A percentile compares a stretch with the other conserved stretches of the same genome.
phyloP scores from a whole-genome alignment of 2,888 invertebrate genomes.

The Carabus problematicus region DNA sequence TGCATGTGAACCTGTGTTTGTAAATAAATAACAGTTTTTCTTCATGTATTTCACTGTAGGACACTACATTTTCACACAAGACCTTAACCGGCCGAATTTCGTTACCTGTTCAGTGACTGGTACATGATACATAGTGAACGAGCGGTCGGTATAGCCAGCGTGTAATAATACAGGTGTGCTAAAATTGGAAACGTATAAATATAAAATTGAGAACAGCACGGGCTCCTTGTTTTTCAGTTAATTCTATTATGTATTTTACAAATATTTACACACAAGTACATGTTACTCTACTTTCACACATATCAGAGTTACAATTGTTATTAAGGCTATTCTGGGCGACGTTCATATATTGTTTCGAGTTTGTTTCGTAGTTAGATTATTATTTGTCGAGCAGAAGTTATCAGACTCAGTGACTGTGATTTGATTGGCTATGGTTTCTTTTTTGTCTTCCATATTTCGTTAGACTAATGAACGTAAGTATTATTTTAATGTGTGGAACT shows the following conservation, averaged over 20 bases:
- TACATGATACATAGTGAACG: neutral
- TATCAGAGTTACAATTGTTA: constrained; percentile 40
- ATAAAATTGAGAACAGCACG: constrained; percentile 31
- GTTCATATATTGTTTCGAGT: constrained; percentile 11
- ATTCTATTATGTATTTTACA: constrained; percentile 41
- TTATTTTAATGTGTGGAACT: no score
- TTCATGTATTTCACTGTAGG: no score
- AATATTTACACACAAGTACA: constrained; percentile 42
- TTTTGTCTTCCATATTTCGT: neutral
- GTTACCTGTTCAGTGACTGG: constrained; percentile 14
- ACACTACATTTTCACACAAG: no score
- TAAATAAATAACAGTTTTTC: no score
- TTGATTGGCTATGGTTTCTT: neutral
- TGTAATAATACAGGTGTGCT: constrained; percentile 16
- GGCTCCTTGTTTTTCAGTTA: constrained; percentile 32
- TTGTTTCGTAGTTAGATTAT: no score
- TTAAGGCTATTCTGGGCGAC: constrained; percentile 40
- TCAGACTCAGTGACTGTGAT: no score
- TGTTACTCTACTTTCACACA: constrained; percentile 42
- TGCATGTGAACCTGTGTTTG: no score
- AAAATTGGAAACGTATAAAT: constrained; percentile 36
- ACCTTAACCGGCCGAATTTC: neutral
- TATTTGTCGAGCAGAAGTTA: no score
- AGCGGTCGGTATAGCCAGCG: neutral
- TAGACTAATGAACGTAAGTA: no score